A percentile compares a stretch with the other conserved stretches of the same genome.
phyloP scores from a whole-genome alignment of 2,113 vertebrate species.

The Pituophis catenifer region DNA sequence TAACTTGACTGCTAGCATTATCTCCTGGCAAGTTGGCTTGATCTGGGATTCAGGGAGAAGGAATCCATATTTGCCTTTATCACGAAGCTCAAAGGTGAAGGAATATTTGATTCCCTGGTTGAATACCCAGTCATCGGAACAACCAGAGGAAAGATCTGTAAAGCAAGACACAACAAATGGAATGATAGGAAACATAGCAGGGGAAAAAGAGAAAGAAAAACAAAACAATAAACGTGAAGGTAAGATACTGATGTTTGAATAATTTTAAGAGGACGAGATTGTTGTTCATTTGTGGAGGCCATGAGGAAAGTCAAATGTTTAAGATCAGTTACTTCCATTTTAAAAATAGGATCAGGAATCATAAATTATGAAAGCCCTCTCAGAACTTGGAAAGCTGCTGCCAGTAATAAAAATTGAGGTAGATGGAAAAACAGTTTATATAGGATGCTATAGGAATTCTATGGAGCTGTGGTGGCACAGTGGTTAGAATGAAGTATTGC shows the following conservation, averaged over 20 bases:
- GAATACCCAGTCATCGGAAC: slow-evolving; percentile 87
- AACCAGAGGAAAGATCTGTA: slow-evolving; percentile 80
- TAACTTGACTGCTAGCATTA: slow-evolving; percentile 83
- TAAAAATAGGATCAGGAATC: background rate
- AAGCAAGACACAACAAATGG: slow-evolving; percentile 4
- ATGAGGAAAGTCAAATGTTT: background rate
- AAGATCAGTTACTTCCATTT: background rate
- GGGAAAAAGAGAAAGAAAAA: background rate
- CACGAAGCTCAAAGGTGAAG: slow-evolving; percentile 85
- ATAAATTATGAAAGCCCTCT: background rate
- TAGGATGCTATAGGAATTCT: background rate
- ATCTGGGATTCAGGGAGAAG: slow-evolving; percentile 86
- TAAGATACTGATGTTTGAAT: background rate
- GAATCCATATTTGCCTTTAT: slow-evolving; percentile 81
- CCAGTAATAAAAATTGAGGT: background rate
- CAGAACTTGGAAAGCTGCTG: background rate
- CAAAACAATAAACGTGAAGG: background rate
- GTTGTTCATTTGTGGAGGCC: background rate
- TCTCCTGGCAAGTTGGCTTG: slow-evolving; percentile 84
- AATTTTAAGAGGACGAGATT: background rate
- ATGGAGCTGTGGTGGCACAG: background rate
- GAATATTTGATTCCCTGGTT: slow-evolving; percentile 84
- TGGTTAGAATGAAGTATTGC: background rate
- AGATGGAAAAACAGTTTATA: background rate
- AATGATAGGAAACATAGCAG: background rate